Base-by-base conservation (phyloP, 37 sponge, comb jelly and placozoan genomes). In the Geodia barretti region DNA sequence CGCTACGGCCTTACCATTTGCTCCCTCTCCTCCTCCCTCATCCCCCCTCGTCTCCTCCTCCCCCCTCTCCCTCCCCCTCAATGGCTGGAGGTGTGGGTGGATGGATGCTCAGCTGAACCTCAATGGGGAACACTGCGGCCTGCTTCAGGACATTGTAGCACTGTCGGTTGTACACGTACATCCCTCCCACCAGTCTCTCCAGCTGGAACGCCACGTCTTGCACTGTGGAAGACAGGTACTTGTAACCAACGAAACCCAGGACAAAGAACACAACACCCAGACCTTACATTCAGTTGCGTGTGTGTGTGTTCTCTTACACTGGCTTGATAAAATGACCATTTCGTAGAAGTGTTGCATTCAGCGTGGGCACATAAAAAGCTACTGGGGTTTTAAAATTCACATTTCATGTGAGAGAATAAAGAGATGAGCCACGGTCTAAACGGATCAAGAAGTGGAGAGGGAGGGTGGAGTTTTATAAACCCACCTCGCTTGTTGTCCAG, bases 161-260 rank as follows among this genome's bases (percentile, higher is more conserved):
- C 68, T 96, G 91, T 37, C 84, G 70, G 73, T 81, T 80, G 83
- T 92, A 96, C 2, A 88, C 86, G 60, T 90, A 86, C 77, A 93
- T 83, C 8, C 87, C 92, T 32, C 83, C 76, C 24, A 95, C 84
- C 83, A 95, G 75, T 26, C 96, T 79, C 75, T 95, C 95, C 73
- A 97, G 82, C 37, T 97, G 98, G 35, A 90, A 84, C 21, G 91
- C 89, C 62, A 97, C 73, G 59, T 97, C 98, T 88, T 97, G 98
- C 9, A 97, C 98, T 97, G 82, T 29, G 42, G 24, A 61, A n/a
- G n/a, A n/a, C n/a, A n/a, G n/a, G n/a, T n/a, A n/a, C n/a, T n/a
- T n/a, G n/a, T n/a, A n/a, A n/a, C n/a, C n/a, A n/a, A n/a, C n/a
- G n/a, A n/a, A n/a, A n/a, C n/a, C n/a, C n/a, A n/a, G n/a, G n/a